Percentiles rank a stretch among this genome's conserved stretches.
Evolutionary conservation across 1,140 invertebrate genomes (phyloP).

Genomic region (Bilobella aurantiaca): DNA sequence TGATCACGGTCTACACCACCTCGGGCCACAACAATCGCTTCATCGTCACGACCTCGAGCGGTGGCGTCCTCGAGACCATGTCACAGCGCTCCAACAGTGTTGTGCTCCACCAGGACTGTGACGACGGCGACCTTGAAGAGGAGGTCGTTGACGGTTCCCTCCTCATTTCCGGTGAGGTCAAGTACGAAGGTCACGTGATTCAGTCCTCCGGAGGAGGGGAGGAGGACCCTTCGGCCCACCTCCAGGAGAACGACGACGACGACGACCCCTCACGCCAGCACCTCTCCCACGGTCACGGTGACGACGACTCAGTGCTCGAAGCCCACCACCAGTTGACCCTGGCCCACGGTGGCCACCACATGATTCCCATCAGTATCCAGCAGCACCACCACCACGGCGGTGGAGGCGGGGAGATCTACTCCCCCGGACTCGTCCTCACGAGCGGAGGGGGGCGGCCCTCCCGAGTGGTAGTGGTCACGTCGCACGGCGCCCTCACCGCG

Average conservation of each 20-base stretch:
- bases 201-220: too few species aligned
- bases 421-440: slow-evolving; percentile 9
- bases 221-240: too few species aligned
- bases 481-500: slow-evolving; percentile 18
- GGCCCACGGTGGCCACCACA: not conserved
- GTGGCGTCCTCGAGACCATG: not conserved
- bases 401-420: slow-evolving; percentile 20
- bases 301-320: too few species aligned
- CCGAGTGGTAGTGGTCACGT: slow-evolving; percentile 33
- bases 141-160: not conserved
- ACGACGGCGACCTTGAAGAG: not conserved
- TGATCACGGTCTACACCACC: not conserved
- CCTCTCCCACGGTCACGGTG: too few species aligned
- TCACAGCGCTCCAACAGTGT: not conserved
- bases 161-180: not conserved
- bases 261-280: too few species aligned
- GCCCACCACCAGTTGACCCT: not conserved
- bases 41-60: not conserved
- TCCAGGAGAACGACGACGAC: too few species aligned
- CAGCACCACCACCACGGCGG: slow-evolving; percentile 14
- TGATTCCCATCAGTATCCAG: not conserved
- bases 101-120: slow-evolving; percentile 5
- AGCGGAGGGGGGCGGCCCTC: slow-evolving; percentile 16
- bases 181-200: not conserved
- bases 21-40: not conserved